These are phyloP conservation scores for Hippoglossus stenolepis DNA, from an alignment of 2,113 vertebrate genomes.

Conservation along the genomic window DNA sequence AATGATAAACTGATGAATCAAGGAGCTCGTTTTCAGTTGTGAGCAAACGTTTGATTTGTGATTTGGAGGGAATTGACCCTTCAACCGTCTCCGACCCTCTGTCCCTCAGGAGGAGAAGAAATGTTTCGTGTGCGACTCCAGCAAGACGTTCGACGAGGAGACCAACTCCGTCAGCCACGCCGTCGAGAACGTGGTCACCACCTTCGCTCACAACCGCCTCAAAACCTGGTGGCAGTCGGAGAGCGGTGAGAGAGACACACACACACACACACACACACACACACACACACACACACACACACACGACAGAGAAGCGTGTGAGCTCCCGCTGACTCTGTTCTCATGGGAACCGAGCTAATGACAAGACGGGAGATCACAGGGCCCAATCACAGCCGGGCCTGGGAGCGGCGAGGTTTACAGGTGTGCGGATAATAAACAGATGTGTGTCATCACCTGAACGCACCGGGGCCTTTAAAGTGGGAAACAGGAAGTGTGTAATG, in stretches of 20 bases:
- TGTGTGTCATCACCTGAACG: conserved; percentile 45
- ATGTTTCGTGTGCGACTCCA: conserved; percentile 91
- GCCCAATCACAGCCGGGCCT: background rate
- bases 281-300: too few species aligned
- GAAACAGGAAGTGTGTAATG: conserved; percentile 34
- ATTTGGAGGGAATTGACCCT: background rate
- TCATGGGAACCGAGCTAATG: conserved; percentile 65
- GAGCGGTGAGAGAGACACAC: conserved; percentile 84
- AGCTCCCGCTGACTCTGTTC: conserved; percentile 24
- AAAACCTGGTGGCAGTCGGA: conserved; percentile 99
- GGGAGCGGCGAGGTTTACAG: conserved; percentile 21
- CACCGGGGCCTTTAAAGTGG: conserved; percentile 34
- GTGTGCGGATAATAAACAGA: conserved; percentile 58
- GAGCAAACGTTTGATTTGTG: background rate
- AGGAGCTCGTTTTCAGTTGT: background rate
- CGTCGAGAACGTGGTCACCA: conserved; percentile 95
- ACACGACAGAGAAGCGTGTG: conserved; percentile 18
- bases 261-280: too few species aligned
- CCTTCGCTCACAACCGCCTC: conserved; percentile 92
- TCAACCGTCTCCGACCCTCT: conserved; percentile 11
- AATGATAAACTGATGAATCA: background rate
- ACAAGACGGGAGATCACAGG: conserved; percentile 65
- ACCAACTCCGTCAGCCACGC: conserved; percentile 87
- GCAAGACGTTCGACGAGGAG: conserved; percentile 83
- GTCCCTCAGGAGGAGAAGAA: conserved; percentile 88